These are phyloP conservation scores for Melanotaenia trifasciata DNA, from an alignment of 2,797 vertebrate species.

Conservation along the genomic window DNA sequence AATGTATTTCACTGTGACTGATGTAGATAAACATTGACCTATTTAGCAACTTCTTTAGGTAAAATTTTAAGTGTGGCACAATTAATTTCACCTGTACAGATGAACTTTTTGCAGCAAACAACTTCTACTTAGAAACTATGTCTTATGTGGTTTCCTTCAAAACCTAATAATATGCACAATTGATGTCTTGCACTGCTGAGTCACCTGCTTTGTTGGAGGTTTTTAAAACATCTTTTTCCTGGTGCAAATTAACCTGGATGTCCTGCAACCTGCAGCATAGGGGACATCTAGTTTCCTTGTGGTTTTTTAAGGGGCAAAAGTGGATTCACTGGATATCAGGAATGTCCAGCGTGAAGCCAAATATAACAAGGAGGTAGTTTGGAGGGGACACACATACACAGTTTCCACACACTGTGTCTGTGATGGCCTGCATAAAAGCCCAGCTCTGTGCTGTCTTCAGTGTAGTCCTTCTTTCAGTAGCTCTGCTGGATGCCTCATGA, in stretches of 20 bases:
- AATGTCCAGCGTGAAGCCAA: constrained; percentile 78
- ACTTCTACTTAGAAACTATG: not conserved
- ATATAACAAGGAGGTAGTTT: constrained; percentile 76
- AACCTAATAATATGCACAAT: not conserved
- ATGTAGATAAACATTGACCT: constrained; percentile 12
- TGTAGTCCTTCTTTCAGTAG: constrained; percentile 77
- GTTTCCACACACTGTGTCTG: constrained; percentile 75
- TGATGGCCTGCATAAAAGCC: constrained; percentile 78
- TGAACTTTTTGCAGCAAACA: not conserved
- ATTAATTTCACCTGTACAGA: not conserved
- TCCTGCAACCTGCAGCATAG: constrained; percentile 25
- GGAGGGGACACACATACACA: constrained; percentile 65
- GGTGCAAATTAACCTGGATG: constrained; percentile 15
- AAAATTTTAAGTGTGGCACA: not conserved
- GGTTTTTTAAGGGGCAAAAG: constrained; percentile 56
- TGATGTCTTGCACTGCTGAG: not conserved
- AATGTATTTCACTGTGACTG: constrained; percentile 32
- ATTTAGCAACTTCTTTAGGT: not conserved
- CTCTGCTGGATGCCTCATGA: constrained; percentile 53
- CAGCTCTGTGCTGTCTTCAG: constrained; percentile 76
- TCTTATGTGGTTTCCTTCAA: not conserved
- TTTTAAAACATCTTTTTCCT: not conserved
- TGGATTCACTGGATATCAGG: constrained; percentile 78
- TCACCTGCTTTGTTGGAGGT: not conserved
- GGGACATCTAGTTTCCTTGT: constrained; percentile 48